Base-by-base conservation (phyloP, 2,888 invertebrate species). In the Caenorhabditis doughertyi region DNA sequence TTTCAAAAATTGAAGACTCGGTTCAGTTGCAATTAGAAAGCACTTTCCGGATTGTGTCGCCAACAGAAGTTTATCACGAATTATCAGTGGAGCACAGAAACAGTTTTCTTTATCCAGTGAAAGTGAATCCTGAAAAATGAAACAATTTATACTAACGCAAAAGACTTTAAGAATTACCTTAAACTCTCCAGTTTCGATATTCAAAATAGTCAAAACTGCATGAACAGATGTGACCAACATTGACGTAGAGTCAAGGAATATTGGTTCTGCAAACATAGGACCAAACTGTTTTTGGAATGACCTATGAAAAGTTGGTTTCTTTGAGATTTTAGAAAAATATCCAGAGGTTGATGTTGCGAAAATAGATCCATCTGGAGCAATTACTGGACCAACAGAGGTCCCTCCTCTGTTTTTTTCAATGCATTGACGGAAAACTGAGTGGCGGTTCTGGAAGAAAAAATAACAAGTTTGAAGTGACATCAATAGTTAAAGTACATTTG, bases 41-140 rank as follows among this genome's bases (percentile, higher is more conserved):
- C 65, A 13, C 11, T 49, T 58, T n/a, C 76, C 76, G 1, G 76
- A 67, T 21, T 76, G 32, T 16, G 76, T 76, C 0, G 67, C 60
- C 0, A 76, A 18, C 8, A 67, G 49, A 5, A 67, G 23, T 0
- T 39, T 3, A 2, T 60, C 27, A 11, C 21, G 51, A 21, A 60
- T 51, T 29, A 11, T 27, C 65, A 76, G 18, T 42, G 76, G 76
- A 60, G 76, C 67, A 42, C 67, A 76, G 60, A 76, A 76, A 39
- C 58, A 76, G 13, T 76, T 32, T 25, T 58, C 76, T 9, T 39
- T 42, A 16, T 51, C 13, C 42, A 76, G 16, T 23, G 49, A 18
- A 4, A 68, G 60, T n/a, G 47, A 16, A 13, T 58, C 51, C 76
- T 76, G 68, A n/a, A n/a, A n/a, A n/a, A n/a, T n/a, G n/a, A n/a